phyloP scores from a whole-genome alignment of 2,797 vertebrate genomes.

The Sebastes umbrosus region DNA sequence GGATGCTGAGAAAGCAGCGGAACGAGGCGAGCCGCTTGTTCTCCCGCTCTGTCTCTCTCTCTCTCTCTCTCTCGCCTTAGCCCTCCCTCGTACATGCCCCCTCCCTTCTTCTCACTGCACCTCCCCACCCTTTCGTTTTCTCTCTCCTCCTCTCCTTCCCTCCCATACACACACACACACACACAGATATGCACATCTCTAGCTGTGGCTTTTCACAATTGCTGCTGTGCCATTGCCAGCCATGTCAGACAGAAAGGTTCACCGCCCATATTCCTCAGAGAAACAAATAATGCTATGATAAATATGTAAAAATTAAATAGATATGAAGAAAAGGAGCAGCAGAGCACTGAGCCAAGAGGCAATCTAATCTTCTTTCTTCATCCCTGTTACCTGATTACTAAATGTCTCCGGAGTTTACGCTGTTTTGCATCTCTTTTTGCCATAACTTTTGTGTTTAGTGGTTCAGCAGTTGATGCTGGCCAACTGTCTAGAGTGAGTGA shows the following conservation, averaged over 20 bases:
- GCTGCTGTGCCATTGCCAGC: conserved; percentile 75
- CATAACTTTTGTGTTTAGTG: conserved; percentile 27
- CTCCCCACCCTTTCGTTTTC: conserved; percentile 70
- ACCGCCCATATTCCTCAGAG: conserved; percentile 67
- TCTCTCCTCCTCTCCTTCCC: conserved; percentile 55
- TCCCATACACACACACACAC: conserved; percentile 22
- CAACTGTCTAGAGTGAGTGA: conserved; percentile 72
- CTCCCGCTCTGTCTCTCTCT: conserved; percentile 44
- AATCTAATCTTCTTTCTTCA: conserved; percentile 50
- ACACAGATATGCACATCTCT: conserved; percentile 46
- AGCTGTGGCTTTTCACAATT: conserved; percentile 75
- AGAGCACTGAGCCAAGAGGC: conserved; percentile 36
- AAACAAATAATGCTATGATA: conserved; percentile 70
- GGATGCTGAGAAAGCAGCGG: conserved; percentile 77
- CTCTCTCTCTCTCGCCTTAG: conserved; percentile 42
- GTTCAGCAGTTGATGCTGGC: conserved; percentile 51
- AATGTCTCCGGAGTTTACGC: conserved; percentile 37
- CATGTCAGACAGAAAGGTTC: conserved; percentile 72
- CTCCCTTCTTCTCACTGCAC: conserved; percentile 63
- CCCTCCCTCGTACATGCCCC: conserved; percentile 54
- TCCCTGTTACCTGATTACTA: conserved; percentile 41
- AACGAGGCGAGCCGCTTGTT: conserved; percentile 68
- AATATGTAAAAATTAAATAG: conserved; percentile 68
- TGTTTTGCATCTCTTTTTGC: conserved; percentile 25
- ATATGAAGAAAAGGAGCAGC: conserved; percentile 58